Conservation (phyloP, 1,140 invertebrate genomes). For the Ptiloglossa arizonensis region DNA sequence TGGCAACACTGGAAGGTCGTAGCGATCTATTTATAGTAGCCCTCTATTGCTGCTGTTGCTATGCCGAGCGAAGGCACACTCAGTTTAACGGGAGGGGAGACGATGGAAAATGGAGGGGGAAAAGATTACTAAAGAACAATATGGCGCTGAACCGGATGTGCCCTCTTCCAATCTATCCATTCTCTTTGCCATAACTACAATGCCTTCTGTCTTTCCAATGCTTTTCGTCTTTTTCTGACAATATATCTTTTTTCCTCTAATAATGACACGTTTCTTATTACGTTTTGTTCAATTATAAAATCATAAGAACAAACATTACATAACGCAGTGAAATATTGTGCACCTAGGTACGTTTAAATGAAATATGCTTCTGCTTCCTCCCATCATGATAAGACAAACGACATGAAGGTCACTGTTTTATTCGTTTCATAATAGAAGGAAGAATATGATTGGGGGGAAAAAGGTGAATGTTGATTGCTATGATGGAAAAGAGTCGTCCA, state of each 20-base stretch:
- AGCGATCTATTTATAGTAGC: constrained; percentile 72
- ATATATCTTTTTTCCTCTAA: constrained; percentile 23
- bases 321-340: constrained; percentile 21
- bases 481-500: constrained; percentile 17
- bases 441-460: neutral
- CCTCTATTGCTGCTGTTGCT: constrained; percentile 76
- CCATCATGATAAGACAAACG: constrained; percentile 1
- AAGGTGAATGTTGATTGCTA: neutral
- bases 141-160: constrained; percentile 70
- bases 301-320: constrained; percentile 28
- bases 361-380: neutral
- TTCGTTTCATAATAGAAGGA: neutral
- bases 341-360: neutral
- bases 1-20: constrained; percentile 72
- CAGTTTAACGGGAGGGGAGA: constrained; percentile 19
- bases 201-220: constrained; percentile 26
- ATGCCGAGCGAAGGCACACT: constrained; percentile 66
- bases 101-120: constrained; percentile 29
- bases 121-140: constrained; percentile 66
- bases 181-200: constrained; percentile 45
- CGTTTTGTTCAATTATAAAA: constrained; percentile 38
- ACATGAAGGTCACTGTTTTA: neutral
- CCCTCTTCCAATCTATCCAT: constrained; percentile 59
- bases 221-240: neutral
- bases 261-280: constrained; percentile 19